phyloP scores from a whole-genome alignment of 1,140 invertebrate species.

The Drepana arcuata region DNA sequence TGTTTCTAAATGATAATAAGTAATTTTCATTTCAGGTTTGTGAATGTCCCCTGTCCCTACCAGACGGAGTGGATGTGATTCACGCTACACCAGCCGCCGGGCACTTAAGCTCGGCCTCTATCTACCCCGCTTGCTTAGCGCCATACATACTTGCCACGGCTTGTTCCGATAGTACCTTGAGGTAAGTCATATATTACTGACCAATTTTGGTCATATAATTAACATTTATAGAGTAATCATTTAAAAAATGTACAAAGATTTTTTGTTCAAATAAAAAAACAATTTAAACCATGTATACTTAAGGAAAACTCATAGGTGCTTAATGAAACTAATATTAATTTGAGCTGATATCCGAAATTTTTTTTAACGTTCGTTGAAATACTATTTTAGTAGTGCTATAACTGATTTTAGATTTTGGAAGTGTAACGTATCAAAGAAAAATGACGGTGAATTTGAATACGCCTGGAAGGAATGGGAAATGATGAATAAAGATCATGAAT shows the following conservation, averaged over 20 bases:
- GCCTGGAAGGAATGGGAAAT: constrained; percentile 93
- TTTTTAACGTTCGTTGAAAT: too few relatives aligned
- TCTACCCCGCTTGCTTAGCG: constrained; percentile 97
- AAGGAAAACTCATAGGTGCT: too few relatives aligned
- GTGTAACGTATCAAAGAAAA: constrained; percentile 77
- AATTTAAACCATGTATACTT: too few relatives aligned
- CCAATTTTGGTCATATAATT: too few relatives aligned
- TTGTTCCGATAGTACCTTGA: constrained; percentile 86
- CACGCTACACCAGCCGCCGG: constrained; percentile 95
- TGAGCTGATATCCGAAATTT: too few relatives aligned
- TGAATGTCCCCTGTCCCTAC: constrained; percentile 87
- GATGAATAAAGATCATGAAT: constrained; percentile 86
- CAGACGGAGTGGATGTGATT: constrained; percentile 91
- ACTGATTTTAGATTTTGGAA: constrained; percentile 84
- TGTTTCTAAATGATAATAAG: too few relatives aligned
- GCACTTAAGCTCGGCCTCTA: constrained; percentile 97
- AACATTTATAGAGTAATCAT: too few relatives aligned
- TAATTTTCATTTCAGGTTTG: constrained; percentile 67
- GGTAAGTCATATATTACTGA: too few relatives aligned
- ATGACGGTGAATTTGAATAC: constrained; percentile 77
- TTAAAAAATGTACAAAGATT: too few relatives aligned
- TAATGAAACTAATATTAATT: too few relatives aligned
- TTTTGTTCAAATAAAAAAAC: too few relatives aligned
- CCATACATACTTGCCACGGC: constrained; percentile 96
- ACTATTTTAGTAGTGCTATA: too few relatives aligned